Evolutionary conservation across 2,888 invertebrate species (phyloP).

Genomic region (Phortica magna): DNA sequence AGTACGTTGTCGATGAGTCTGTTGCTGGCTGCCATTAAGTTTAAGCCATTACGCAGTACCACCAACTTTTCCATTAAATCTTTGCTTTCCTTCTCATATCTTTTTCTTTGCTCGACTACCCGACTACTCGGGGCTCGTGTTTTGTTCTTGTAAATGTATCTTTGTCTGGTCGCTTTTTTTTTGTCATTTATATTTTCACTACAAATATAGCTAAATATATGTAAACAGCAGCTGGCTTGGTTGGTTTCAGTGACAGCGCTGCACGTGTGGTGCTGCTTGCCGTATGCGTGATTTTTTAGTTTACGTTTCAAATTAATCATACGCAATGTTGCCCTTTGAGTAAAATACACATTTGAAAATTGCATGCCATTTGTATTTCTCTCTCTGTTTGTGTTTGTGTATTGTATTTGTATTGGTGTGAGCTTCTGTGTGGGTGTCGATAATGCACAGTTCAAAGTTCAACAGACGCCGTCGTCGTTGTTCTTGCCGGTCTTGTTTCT

Average conservation of each 20-base stretch:
- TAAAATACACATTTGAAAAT: conserved; percentile 4
- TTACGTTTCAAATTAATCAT: conserved; percentile 9
- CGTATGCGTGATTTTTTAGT: not conserved
- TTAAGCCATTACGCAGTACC: conserved; percentile 40
- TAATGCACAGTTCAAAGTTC: conserved; percentile 21
- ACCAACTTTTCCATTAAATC: conserved; percentile 70
- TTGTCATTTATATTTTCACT: not conserved
- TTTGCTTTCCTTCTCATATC: conserved; percentile 39
- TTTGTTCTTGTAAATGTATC: not conserved
- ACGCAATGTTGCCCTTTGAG: not conserved
- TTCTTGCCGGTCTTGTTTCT: not conserved
- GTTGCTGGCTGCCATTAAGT: not conserved
- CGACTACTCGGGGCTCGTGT: not conserved
- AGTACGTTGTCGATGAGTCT: not conserved
- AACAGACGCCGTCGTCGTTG: conserved; percentile 14
- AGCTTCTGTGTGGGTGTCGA: not conserved
- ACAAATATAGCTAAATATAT: not conserved
- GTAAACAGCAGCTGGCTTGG: not conserved
- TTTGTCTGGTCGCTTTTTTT: not conserved
- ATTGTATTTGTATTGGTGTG: not conserved
- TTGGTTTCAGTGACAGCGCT: not conserved
- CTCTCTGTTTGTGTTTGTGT: not conserved
- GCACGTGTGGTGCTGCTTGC: not conserved
- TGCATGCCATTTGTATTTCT: not conserved
- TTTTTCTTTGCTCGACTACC: not conserved